Base-by-base conservation (phyloP, 2,797 vertebrate genomes). In the Microctenopoma stevenorrisi region DNA sequence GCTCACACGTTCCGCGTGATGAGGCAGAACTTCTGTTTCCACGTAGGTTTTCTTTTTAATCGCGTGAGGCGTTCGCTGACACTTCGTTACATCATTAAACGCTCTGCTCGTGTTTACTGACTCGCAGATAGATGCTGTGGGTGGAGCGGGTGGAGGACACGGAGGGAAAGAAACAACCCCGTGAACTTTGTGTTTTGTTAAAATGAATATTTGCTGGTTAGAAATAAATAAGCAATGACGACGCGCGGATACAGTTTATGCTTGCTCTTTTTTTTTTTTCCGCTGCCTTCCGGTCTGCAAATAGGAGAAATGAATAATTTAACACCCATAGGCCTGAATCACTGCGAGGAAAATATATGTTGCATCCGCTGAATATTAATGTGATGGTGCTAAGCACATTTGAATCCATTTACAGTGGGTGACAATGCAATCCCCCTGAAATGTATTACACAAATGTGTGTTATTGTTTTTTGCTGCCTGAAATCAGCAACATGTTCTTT, bases 271-370 rank as follows among this genome's bases (percentile, higher is more conserved):
- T 11, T 40, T 37, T 35, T 35, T 46, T 52, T 4, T 1, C 9
- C 14, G 38, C 64, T 78, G 50, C 44, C 72, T 76, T 72, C 76
- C 35, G 14, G 48, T 78, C 76, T 76, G 64, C 57, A 70, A 76
- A 84, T 58, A 51, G 68, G 58, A 55, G 2, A 56, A 58, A 90
- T 92, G 88, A 92, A 90, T 91, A 84, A 90, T 90, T 86, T 65
- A 91, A 83, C 80, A 69, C 78, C 74, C 64, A 15, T 6, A 72
- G 83, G 81, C 72, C 69, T 42, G 44, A 44, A 76, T 74, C 86
- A 78, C 7, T 54, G 58, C 15, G 64, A 54, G 72, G 71, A 68
- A 76, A 85, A 86, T 82, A 84, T 79, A 85, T 84, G 86, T 67
- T 74, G 58, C 13, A 47, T 60, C 59, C 80, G 85, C 85, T 84